Evolutionary conservation across 2,888 invertebrate species (phyloP), one percentile per base, ranked within the genome.

Genomic region (Ectobius pallidus): DNA sequence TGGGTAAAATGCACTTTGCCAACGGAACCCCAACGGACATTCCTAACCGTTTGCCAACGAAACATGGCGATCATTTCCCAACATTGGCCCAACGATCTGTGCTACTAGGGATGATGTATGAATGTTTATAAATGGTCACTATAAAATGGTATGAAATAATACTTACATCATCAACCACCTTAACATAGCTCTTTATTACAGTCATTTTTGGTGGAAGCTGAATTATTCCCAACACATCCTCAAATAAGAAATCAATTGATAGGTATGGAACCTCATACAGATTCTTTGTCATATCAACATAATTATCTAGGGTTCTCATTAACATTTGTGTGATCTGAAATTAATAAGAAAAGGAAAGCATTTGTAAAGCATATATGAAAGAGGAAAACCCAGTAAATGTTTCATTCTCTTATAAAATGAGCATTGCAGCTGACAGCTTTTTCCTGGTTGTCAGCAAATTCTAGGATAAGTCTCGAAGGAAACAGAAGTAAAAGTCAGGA

Each of bases 311-410:
- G 9, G 92, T 91, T 69, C 87, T 84, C 67, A 89, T 87, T 84
- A 92, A 90, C 34, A 90, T 79, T 78, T 89, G 87, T 77, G 90
- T 88, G 77, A 93, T 86, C 81, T 90, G n/a, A n/a, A n/a, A n/a
- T n/a, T n/a, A n/a, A n/a, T n/a, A 70, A n/a, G 16, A 27, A 69
- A n/a, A 27, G 6, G n/a, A 7, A 6, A 9, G 14, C 39, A 39
- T 39, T 39, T n/a, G n/a, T n/a, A n/a, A n/a, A n/a, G n/a, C 7
- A 14, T 4, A 46, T 46, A 3, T n/a, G 3, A n/a, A 14, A n/a
- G 9, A 46, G 3, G n/a, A 14, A 4, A 14, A 46, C 46, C 18
- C 3, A 4, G 46, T n/a, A 14, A 3, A 14, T 46, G 14, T 7
- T n/a, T 46, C n/a, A 4, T n/a, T 4, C 3, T 7, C 3, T n/a